These are phyloP conservation scores for Noctua pronuba DNA, from an alignment of 2,888 invertebrate species.

Conservation along the genomic window DNA sequence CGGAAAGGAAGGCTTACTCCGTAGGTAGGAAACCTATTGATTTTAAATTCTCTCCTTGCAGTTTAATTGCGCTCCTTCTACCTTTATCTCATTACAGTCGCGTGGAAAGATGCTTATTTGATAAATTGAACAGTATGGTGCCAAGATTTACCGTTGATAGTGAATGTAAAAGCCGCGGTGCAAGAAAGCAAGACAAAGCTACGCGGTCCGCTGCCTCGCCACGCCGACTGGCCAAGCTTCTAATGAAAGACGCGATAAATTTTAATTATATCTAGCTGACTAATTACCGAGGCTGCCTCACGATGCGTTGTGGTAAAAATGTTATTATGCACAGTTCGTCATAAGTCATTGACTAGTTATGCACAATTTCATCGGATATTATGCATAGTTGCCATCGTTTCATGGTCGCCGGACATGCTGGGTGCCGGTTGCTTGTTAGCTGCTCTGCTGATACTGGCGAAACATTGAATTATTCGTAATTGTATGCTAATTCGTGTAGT, in stretches of 20 bases:
- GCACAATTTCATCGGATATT: slow-evolving; percentile 79
- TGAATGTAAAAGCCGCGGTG: slow-evolving; percentile 73
- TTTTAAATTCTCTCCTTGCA: slow-evolving; percentile 19
- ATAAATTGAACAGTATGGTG: slow-evolving; percentile 79
- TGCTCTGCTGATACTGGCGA: slow-evolving; percentile 40
- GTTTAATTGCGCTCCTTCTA: slow-evolving; percentile 35
- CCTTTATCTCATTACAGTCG: slow-evolving; percentile 59
- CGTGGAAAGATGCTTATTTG: slow-evolving; percentile 69
- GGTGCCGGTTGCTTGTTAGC: slow-evolving; percentile 52
- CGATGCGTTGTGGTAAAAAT: slow-evolving; percentile 69
- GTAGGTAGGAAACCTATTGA: slow-evolving; percentile 10
- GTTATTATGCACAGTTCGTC: slow-evolving; percentile 72
- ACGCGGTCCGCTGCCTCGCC: slow-evolving; percentile 77
- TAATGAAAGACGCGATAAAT: slow-evolving; percentile 85
- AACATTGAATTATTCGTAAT: slow-evolving; percentile 60
- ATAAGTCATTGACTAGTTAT: slow-evolving; percentile 79
- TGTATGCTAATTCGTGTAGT: slow-evolving; percentile 55
- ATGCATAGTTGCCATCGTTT: slow-evolving; percentile 66
- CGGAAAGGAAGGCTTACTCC: neutral
- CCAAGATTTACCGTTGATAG: slow-evolving; percentile 81
- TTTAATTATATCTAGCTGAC: slow-evolving; percentile 83
- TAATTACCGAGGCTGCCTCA: slow-evolving; percentile 74
- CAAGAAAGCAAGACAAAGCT: slow-evolving; percentile 83
- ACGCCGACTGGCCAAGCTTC: slow-evolving; percentile 78
- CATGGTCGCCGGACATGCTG: slow-evolving; percentile 60